phyloP scores from a whole-genome alignment of 2,888 invertebrate species.

The Globia sparganii region DNA sequence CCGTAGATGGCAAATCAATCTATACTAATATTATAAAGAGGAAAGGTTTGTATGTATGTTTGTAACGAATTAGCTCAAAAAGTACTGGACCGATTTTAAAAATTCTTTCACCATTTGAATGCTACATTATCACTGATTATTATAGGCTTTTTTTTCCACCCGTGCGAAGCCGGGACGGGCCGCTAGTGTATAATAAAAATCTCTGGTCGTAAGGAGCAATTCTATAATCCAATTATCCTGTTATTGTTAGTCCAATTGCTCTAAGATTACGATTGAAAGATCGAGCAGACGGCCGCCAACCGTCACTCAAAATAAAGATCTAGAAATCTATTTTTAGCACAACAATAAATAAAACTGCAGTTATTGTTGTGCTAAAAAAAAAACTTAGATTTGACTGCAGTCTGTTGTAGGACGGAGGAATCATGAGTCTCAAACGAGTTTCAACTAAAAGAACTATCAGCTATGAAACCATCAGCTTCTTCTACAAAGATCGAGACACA shows the following conservation, averaged over 20 bases:
- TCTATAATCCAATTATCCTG: not conserved
- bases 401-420: not conserved
- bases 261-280: not conserved
- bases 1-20: not conserved
- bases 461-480: not conserved
- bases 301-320: conserved; percentile 12
- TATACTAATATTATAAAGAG: too few relatives aligned
- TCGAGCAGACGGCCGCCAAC: not conserved
- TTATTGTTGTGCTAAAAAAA: not conserved
- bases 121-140: too few relatives aligned
- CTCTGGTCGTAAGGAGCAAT: not conserved
- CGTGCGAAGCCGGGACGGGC: too few relatives aligned
- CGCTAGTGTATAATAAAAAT: not conserved
- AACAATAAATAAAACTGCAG: conserved; percentile 1
- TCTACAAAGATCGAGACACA: not conserved
- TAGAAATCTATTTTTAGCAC: conserved; percentile 17
- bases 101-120: too few relatives aligned
- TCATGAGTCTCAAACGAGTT: not conserved
- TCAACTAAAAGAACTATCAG: not conserved
- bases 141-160: too few relatives aligned
- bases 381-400: not conserved
- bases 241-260: conserved; percentile 2
- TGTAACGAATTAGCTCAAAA: too few relatives aligned
- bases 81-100: too few relatives aligned
- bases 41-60: too few relatives aligned